Conservation (phyloP, 2,888 invertebrate species). For the Sisyra terminalis region DNA sequence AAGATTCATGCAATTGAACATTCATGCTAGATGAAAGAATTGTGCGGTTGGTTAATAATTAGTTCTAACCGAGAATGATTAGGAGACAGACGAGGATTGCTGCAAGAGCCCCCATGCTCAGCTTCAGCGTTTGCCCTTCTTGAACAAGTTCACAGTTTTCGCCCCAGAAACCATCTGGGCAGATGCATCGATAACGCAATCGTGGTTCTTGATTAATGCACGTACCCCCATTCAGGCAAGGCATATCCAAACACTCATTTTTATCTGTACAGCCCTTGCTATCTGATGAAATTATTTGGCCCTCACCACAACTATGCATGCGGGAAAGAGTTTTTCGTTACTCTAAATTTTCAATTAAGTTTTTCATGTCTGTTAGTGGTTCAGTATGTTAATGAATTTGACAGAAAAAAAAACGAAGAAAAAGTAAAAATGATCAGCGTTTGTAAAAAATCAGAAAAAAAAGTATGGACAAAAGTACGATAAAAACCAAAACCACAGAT, state of each 20-base stretch:
- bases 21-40: conserved; percentile 8
- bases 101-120: conserved; percentile 93
- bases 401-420: too few relatives aligned
- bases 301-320: conserved; percentile 71
- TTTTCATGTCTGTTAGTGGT: background rate
- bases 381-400: background rate
- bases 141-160: conserved; percentile 87
- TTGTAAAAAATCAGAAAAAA: background rate
- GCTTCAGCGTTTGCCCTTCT: conserved; percentile 86
- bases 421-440: background rate
- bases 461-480: background rate
- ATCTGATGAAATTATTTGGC: conserved; percentile 77
- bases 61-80: conserved; percentile 86
- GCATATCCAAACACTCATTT: conserved; percentile 88
- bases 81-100: conserved; percentile 95
- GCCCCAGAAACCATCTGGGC: conserved; percentile 85
- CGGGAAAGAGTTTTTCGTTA: conserved; percentile 3
- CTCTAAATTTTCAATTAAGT: background rate
- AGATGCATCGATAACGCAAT: conserved; percentile 73
- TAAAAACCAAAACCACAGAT: background rate
- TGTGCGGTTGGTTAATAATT: conserved; percentile 10
- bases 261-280: conserved; percentile 83
- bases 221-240: conserved; percentile 83
- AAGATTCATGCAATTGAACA: conserved; percentile 1
- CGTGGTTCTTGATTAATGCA: conserved; percentile 86